phyloP scores from a whole-genome alignment of 2,797 vertebrate species.

The Bradypus variegatus region DNA sequence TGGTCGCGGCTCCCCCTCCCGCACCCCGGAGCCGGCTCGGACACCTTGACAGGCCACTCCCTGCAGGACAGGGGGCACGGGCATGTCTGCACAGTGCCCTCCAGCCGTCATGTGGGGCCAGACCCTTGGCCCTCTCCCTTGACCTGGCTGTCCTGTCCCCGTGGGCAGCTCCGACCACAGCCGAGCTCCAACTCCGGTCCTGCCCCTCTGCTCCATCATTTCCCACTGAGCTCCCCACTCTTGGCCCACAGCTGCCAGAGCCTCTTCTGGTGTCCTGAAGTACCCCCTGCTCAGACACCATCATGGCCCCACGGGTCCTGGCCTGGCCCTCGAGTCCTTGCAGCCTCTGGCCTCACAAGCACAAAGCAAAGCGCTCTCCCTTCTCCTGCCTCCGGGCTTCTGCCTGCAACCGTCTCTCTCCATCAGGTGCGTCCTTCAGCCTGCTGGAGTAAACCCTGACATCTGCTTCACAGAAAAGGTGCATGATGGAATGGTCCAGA shows the following conservation, averaged over 20 bases:
- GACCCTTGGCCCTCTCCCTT: neutral
- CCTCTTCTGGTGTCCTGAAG: neutral
- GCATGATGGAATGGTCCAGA: neutral
- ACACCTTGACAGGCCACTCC: neutral
- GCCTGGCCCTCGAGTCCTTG: neutral
- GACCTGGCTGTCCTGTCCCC: neutral
- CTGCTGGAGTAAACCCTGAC: neutral
- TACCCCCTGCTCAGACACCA: neutral
- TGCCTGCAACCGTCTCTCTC: neutral
- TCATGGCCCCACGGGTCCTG: neutral
- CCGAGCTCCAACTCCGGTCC: neutral
- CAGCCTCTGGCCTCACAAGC: neutral
- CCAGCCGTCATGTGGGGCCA: no score
- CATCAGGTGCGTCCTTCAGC: neutral
- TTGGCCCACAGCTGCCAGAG: neutral
- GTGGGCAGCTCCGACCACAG: neutral
- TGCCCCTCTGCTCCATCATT: neutral
- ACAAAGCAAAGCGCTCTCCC: neutral
- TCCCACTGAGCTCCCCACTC: neutral
- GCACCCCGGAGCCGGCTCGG: no score
- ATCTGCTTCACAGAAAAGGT: neutral
- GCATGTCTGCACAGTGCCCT: neutral
- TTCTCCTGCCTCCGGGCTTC: neutral
- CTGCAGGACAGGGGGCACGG: neutral
- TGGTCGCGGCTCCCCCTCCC: no score